Percentiles rank a stretch among this genome's conserved stretches.
phyloP scores from a whole-genome alignment of 2,113 vertebrate genomes.

The Poeciliopsis turrubarensis region DNA sequence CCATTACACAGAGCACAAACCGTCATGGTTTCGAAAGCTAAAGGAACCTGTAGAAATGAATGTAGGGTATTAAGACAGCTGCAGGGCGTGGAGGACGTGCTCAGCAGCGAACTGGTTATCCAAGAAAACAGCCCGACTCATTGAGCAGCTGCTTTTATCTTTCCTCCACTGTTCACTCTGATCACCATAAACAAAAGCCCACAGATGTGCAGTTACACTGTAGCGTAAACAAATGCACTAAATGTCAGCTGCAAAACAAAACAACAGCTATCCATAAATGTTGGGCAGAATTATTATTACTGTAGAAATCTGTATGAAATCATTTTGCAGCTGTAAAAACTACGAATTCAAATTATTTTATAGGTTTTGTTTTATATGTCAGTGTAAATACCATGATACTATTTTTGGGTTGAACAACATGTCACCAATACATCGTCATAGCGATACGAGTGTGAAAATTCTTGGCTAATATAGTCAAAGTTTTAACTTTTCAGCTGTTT shows the following conservation, averaged over 20 bases:
- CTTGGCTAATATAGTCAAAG: background rate
- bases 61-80: background rate
- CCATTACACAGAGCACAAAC: background rate
- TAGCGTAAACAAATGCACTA: too few relatives aligned
- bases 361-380: background rate
- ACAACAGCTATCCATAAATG: background rate
- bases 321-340: background rate
- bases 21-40: too few relatives aligned
- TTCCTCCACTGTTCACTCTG: too few relatives aligned
- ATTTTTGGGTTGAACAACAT: background rate
- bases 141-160: too few relatives aligned
- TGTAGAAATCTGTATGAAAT: background rate
- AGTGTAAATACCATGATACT: too few relatives aligned
- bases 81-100: too few relatives aligned
- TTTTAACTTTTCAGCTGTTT: too few relatives aligned
- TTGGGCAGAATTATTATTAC: background rate
- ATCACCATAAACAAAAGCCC: too few relatives aligned
- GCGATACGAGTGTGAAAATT: background rate
- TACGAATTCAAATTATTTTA: background rate
- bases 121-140: too few relatives aligned
- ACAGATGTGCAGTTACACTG: too few relatives aligned
- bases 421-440: background rate
- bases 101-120: background rate
- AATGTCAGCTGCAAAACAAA: background rate
- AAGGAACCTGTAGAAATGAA: background rate